Percentiles rank a stretch among this genome's conserved stretches.
These are phyloP conservation scores for Mionectes macconnelli DNA, from an alignment of 2,113 vertebrate genomes.

Conservation along the genomic window DNA sequence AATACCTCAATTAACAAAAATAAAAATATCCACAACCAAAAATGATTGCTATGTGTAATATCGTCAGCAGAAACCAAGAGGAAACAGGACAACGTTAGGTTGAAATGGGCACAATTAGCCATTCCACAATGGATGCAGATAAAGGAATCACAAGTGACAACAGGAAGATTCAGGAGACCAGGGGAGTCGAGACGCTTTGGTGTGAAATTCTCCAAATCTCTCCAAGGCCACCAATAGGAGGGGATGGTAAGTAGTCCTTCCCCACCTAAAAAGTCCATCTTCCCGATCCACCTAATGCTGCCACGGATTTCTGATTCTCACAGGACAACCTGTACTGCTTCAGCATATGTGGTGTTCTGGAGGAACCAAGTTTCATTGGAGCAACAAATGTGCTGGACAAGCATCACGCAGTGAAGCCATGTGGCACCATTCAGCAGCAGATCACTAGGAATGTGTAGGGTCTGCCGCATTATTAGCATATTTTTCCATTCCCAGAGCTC, in stretches of 20 bases:
- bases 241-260: not conserved
- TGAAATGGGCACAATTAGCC: not conserved
- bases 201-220: not conserved
- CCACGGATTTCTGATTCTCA: not conserved
- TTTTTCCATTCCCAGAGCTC: not conserved
- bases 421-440: not conserved
- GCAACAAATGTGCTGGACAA: not conserved
- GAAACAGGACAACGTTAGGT: not conserved
- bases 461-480: not conserved
- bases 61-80: not conserved
- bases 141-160: not conserved
- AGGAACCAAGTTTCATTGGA: not conserved
- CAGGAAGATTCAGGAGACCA: not conserved
- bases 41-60: not conserved
- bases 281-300: not conserved
- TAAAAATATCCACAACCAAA: fast-evolving
- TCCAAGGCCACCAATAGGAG: not conserved
- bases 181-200: not conserved
- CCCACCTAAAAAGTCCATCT: not conserved
- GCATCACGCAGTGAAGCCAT: not conserved
- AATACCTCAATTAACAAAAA: not conserved
- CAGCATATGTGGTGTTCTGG: not conserved
- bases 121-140: not conserved
- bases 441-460: not conserved
- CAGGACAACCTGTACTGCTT: not conserved